phyloP scores from a whole-genome alignment of 2,888 invertebrate genomes.

The Thereva unica region DNA sequence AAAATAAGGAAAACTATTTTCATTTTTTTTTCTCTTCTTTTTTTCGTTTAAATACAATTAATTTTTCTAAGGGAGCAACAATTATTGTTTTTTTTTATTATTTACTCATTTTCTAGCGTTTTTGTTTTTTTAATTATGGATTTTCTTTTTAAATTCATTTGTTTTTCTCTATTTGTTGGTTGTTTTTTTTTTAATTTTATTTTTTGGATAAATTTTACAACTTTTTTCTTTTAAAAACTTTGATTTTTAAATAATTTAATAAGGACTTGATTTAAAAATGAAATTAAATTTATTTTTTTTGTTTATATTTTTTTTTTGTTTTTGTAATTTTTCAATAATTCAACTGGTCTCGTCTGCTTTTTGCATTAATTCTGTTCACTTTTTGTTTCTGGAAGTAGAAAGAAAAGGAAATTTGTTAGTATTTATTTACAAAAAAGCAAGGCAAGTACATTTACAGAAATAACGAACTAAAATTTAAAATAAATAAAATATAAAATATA shows the following conservation, averaged over 20 bases:
- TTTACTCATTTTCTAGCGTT: conserved; percentile 3
- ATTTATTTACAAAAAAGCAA: background rate
- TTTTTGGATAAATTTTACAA: conserved; percentile 8
- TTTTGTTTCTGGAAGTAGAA: conserved; percentile 25
- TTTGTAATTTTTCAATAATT: background rate
- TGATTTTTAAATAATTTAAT: conserved; percentile 27
- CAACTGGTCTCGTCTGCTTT: conserved; percentile 6
- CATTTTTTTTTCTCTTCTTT: background rate
- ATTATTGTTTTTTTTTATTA: conserved; percentile 3
- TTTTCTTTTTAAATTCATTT: conserved; percentile 6
- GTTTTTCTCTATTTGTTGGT: background rate
- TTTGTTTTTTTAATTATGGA: conserved; percentile 12
- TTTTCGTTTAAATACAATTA: background rate
- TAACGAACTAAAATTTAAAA: background rate
- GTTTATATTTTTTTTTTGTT: background rate
- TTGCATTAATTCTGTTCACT: conserved; percentile 6
- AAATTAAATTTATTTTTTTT: conserved; percentile 23
- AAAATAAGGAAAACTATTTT: background rate
- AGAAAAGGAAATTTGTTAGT: background rate
- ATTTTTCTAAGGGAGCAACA: conserved; percentile 16
- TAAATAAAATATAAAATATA: too few species aligned
- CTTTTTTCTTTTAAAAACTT: conserved; percentile 22
- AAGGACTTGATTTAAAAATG: conserved; percentile 24
- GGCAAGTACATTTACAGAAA: conserved; percentile 1
- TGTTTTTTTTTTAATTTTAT: conserved; percentile 1